Percentiles rank a stretch among this genome's conserved stretches.
Conservation (phyloP, 2,888 invertebrate species). For the Drosophila parthenogenetica region DNA sequence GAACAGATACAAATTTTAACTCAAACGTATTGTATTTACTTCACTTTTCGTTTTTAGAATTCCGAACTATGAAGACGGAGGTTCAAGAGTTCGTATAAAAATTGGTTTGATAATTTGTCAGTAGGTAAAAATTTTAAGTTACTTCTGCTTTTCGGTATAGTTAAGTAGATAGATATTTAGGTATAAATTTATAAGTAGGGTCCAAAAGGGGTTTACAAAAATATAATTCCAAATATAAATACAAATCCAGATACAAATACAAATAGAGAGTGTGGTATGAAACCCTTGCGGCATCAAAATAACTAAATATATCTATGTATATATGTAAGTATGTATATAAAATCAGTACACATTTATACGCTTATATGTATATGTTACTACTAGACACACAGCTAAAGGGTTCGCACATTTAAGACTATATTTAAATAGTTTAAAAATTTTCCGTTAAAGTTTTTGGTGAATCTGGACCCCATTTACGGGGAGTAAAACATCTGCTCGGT, state of each 20-base stretch:
- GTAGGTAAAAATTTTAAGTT: slow-evolving; percentile 5
- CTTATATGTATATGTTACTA: slow-evolving; percentile 56
- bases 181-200: slow-evolving; percentile 29
- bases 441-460: slow-evolving; percentile 61
- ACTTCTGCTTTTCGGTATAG: slow-evolving; percentile 12
- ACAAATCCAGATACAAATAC: too few species aligned
- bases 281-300: slow-evolving; percentile 57
- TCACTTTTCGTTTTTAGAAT: background rate
- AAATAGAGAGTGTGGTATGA: slow-evolving; percentile 60
- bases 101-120: slow-evolving; percentile 25
- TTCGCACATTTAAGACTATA: slow-evolving; percentile 32
- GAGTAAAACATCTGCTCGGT: slow-evolving; percentile 20
- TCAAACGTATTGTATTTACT: slow-evolving; percentile 10
- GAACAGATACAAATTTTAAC: slow-evolving; percentile 35
- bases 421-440: slow-evolving; percentile 19
- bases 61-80: slow-evolving; percentile 8
- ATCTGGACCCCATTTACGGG: slow-evolving; percentile 37
- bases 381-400: slow-evolving; percentile 63
- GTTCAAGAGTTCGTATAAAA: slow-evolving; percentile 37
- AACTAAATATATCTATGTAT: slow-evolving; percentile 59
- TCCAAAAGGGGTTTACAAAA: slow-evolving; percentile 72
- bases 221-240: slow-evolving; percentile 42
- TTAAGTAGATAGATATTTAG: slow-evolving; percentile 27
- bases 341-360: slow-evolving; percentile 75
- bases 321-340: slow-evolving; percentile 63